These are phyloP conservation scores for Threskiornis aethiopicus DNA, from an alignment of 2,797 vertebrate species.

Conservation along the genomic window DNA sequence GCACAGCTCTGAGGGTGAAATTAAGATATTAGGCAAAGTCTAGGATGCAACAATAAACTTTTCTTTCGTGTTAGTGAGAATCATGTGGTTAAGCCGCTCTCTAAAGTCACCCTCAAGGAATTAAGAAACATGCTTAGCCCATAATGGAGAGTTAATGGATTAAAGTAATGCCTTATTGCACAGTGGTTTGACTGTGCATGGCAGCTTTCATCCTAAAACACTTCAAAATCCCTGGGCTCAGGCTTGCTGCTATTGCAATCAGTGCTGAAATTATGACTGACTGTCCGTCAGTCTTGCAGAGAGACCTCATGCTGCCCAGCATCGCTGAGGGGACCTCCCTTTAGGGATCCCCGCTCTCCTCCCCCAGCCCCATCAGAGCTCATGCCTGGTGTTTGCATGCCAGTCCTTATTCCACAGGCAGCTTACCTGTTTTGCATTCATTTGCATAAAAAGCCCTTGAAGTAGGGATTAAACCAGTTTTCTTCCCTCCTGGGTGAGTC, in stretches of 20 bases:
- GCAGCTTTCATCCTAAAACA: background rate
- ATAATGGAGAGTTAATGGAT: slow-evolving; percentile 43
- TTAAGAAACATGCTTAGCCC: background rate
- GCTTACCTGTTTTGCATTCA: background rate
- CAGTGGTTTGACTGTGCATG: background rate
- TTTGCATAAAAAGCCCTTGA: background rate
- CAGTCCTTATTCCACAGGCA: background rate
- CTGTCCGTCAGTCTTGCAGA: background rate
- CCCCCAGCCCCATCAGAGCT: background rate
- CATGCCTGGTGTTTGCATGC: background rate
- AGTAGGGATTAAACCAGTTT: background rate
- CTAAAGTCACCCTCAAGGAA: background rate
- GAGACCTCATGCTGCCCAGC: background rate
- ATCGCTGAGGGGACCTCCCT: background rate
- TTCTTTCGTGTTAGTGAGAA: background rate
- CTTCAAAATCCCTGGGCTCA: background rate
- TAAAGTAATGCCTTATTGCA: slow-evolving; percentile 5
- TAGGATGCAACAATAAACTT: background rate
- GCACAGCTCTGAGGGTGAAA: background rate
- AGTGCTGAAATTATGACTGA: background rate
- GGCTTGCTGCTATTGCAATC: background rate
- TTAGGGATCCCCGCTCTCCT: background rate
- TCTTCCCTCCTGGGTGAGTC: background rate
- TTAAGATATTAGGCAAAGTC: slow-evolving; percentile 13
- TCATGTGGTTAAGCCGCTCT: slow-evolving; percentile 6